Conservation (phyloP, 2,888 invertebrate genomes). For the Ceriagrion tenellum region DNA sequence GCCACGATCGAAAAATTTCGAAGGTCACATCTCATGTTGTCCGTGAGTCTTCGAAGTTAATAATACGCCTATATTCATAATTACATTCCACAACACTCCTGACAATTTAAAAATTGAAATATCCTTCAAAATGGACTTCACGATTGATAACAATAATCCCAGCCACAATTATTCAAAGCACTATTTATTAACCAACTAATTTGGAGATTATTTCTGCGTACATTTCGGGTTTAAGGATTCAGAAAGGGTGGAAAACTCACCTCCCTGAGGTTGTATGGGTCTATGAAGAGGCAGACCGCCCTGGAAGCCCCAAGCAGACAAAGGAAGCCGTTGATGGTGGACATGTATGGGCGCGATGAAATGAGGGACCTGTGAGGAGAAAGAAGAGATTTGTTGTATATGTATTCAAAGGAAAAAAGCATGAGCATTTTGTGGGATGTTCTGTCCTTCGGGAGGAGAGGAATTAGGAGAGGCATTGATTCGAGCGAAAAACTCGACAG, state of each 20-base stretch:
- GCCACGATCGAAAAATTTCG: too few species aligned
- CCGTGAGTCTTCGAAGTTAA: too few species aligned
- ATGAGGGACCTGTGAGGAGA: conserved; percentile 78
- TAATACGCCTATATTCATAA: too few species aligned
- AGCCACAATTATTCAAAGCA: not conserved
- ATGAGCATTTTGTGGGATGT: not conserved
- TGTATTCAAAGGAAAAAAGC: not conserved
- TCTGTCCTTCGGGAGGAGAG: not conserved
- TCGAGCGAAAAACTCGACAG: not conserved
- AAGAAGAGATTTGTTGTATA: conserved; percentile 1
- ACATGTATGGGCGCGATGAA: conserved; percentile 80
- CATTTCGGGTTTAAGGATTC: not conserved
- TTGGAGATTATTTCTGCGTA: not conserved
- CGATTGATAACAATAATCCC: not conserved
- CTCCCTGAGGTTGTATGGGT: conserved; percentile 81
- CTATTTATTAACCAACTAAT: too few species aligned
- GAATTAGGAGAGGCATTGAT: not conserved
- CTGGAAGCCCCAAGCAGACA: conserved; percentile 80
- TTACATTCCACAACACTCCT: too few species aligned
- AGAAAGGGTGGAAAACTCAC: conserved; percentile 74
- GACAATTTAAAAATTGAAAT: too few species aligned
- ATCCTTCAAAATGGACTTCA: too few species aligned
- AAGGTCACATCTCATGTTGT: too few species aligned
- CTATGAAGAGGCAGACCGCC: conserved; percentile 80
- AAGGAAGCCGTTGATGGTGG: conserved; percentile 81